These are phyloP conservation scores for Urocitellus parryii DNA, from an alignment of 2,113 vertebrate genomes.

Conservation along the genomic window DNA sequence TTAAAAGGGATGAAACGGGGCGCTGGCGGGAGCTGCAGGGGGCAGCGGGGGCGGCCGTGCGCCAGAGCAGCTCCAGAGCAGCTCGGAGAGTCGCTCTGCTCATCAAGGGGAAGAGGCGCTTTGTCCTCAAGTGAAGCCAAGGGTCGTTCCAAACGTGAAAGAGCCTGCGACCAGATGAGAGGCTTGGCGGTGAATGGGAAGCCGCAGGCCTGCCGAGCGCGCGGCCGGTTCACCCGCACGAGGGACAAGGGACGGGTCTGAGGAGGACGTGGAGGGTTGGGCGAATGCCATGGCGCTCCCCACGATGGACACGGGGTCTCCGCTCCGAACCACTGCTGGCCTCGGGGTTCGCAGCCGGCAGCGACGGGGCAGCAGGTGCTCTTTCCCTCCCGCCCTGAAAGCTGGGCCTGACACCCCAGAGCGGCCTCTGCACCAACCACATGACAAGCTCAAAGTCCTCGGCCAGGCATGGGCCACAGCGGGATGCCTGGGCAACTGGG, in stretches of 20 bases:
- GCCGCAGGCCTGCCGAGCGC: accelerated
- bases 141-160: neutral
- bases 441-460: too few relatives aligned
- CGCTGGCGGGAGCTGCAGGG: neutral
- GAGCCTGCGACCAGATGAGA: accelerated
- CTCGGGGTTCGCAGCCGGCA: too few relatives aligned
- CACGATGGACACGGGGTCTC: too few relatives aligned
- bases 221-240: neutral
- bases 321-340: too few relatives aligned
- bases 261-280: too few relatives aligned
- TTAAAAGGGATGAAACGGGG: accelerated
- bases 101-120: neutral
- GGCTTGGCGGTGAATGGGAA: accelerated
- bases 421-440: too few relatives aligned
- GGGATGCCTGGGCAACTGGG: too few relatives aligned
- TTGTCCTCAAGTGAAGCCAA: neutral
- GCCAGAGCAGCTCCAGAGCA: neutral
- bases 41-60: neutral
- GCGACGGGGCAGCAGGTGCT: too few relatives aligned
- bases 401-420: too few relatives aligned
- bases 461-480: too few relatives aligned
- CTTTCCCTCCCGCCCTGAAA: too few relatives aligned
- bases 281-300: too few relatives aligned
- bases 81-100: neutral
- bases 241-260: accelerated